Evolutionary conservation across 2,888 invertebrate species (phyloP).

Genomic region (Sturmia bella): DNA sequence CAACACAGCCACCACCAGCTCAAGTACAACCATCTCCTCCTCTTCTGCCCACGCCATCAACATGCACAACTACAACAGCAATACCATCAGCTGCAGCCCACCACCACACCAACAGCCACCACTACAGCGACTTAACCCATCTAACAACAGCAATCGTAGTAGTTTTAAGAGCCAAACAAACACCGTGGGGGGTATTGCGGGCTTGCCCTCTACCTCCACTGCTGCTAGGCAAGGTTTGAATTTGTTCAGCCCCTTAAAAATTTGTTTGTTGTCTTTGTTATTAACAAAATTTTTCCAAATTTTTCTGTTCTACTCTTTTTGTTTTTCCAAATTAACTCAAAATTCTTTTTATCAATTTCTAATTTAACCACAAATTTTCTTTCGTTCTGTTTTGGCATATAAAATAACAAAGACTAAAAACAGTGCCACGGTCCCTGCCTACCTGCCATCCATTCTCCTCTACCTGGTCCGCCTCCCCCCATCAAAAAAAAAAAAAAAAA

Average conservation of each 20-base stretch:
- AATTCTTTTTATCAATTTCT: neutral
- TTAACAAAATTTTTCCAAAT: conserved; percentile 32
- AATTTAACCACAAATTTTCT: conserved; percentile 15
- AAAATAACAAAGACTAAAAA: conserved; percentile 33
- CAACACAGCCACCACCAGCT: conserved; percentile 51
- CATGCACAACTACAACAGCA: conserved; percentile 40
- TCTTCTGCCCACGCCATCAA: conserved; percentile 18
- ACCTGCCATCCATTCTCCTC: neutral
- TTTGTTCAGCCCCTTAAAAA: conserved; percentile 61
- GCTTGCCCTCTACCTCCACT: conserved; percentile 74
- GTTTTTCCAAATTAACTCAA: conserved; percentile 44
- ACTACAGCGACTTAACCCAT: conserved; percentile 66
- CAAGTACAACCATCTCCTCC: conserved; percentile 52
- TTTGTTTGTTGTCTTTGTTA: conserved; percentile 30
- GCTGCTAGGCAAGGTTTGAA: conserved; percentile 84
- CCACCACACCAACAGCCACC: conserved; percentile 39
- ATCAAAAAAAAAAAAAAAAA: too few species aligned
- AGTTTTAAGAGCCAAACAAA: conserved; percentile 67
- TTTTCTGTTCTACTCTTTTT: too few species aligned
- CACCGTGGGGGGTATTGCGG: conserved; percentile 63
- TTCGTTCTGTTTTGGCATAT: conserved; percentile 33
- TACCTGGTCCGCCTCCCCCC: neutral
- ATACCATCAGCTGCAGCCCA: conserved; percentile 61
- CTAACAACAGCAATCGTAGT: conserved; percentile 64
- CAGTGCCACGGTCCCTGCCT: too few species aligned